These are phyloP conservation scores for Muscidifurax raptorellus DNA, from an alignment of 1,140 invertebrate genomes.

Conservation along the genomic window DNA sequence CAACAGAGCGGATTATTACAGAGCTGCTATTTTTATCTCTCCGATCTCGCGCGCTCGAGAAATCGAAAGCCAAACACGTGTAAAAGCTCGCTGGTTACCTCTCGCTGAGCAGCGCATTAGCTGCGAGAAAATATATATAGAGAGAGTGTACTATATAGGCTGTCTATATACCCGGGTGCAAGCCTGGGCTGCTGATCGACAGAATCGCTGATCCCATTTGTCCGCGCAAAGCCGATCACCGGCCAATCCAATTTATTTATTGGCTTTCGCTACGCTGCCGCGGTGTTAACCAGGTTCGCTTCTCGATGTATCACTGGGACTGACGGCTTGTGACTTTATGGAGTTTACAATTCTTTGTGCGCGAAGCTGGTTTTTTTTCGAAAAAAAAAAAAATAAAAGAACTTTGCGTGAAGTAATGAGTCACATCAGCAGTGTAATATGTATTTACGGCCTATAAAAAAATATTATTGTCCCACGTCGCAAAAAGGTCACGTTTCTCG, in stretches of 20 bases:
- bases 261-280: constrained; percentile 67
- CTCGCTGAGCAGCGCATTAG: constrained; percentile 61
- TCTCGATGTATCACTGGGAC: constrained; percentile 6
- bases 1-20: neutral
- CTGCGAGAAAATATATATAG: constrained; percentile 13
- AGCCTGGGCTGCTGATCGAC: constrained; percentile 70
- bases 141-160: neutral
- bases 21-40: neutral
- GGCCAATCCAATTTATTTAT: constrained; percentile 75
- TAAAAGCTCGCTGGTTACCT: constrained; percentile 59
- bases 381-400: no score
- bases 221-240: constrained; percentile 69
- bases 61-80: constrained; percentile 61
- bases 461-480: neutral
- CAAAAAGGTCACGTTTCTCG: neutral
- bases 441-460: neutral
- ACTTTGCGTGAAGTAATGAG: neutral
- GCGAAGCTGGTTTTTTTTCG: neutral
- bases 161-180: constrained; percentile 26
- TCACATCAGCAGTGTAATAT: neutral
- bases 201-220: constrained; percentile 74
- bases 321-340: constrained; percentile 22
- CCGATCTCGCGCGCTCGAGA: neutral
- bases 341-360: constrained; percentile 1
- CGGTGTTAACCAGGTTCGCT: neutral